Percentiles rank a stretch among this genome's conserved stretches.
Conservation (phyloP, 2,113 vertebrate genomes). For the Pristiophorus japonicus region DNA sequence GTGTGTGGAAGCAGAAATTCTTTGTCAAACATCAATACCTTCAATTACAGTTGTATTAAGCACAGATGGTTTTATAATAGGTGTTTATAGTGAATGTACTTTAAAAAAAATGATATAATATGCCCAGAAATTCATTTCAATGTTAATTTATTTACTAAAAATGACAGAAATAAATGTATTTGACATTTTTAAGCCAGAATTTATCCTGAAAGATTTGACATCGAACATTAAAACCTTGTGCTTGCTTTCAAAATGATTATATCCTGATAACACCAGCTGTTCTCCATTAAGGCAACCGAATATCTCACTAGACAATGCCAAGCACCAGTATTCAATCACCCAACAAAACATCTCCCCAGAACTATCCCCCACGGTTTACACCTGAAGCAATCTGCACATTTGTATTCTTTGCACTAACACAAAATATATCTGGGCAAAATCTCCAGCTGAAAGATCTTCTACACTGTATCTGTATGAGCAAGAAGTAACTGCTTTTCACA, state of each 20-base stretch:
- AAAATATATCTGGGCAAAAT: conserved; percentile 39
- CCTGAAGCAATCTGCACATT: conserved; percentile 63
- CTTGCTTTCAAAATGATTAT: conserved; percentile 60
- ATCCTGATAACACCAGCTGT: conserved; percentile 64
- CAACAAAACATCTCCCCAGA: conserved; percentile 61
- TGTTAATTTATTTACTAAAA: conserved; percentile 41
- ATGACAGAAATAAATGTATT: conserved; percentile 52
- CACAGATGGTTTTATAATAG: not conserved
- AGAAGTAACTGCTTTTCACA: not conserved
- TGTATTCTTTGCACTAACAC: conserved; percentile 43
- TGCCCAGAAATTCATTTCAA: not conserved
- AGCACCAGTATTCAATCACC: conserved; percentile 61
- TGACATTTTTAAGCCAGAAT: conserved; percentile 51
- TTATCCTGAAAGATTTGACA: conserved; percentile 56
- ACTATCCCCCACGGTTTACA: conserved; percentile 62
- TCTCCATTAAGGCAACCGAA: conserved; percentile 53
- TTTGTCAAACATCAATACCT: not conserved
- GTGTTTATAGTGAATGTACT: not conserved
- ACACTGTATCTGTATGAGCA: conserved; percentile 46
- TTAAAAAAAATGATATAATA: not conserved
- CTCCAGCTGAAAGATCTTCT: conserved; percentile 45
- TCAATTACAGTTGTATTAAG: not conserved
- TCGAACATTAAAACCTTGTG: conserved; percentile 55
- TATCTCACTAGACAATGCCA: conserved; percentile 53
- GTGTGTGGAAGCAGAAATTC: not conserved